Conservation (phyloP, 2,888 invertebrate genomes). For the Ceraclea dissimilis region DNA sequence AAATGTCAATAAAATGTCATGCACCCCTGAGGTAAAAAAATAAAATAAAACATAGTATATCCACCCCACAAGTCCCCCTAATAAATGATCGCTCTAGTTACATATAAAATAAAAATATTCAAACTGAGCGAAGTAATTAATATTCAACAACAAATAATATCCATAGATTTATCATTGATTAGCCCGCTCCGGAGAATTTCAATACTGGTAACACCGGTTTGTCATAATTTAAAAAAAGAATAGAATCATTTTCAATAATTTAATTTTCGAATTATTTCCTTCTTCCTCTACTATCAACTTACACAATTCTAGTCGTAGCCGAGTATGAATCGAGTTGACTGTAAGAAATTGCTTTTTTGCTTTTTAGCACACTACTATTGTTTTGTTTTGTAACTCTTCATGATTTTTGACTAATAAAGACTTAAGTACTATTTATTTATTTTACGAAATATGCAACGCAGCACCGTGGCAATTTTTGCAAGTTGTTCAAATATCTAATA, state of each 20-base stretch:
- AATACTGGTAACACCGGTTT: not conserved
- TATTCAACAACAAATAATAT: not conserved
- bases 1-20: not conserved
- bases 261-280: not conserved
- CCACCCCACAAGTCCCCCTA: not conserved
- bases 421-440: no score
- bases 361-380: no score
- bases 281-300: no score
- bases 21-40: not conserved
- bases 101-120: not conserved
- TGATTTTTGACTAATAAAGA: no score
- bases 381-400: no score
- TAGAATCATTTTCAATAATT: conserved; percentile 1
- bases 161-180: conserved; percentile 2
- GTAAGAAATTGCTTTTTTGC: no score
- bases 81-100: not conserved
- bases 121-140: not conserved
- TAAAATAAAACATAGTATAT: not conserved
- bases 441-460: no score
- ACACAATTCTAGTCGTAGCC: no score
- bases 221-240: conserved; percentile 2
- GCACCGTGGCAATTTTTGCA: no score
- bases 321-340: no score
- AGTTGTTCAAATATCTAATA: no score
- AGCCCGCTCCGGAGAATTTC: not conserved